phyloP scores from a whole-genome alignment of 2,113 vertebrate genomes.

The Dasyurus viverrinus region DNA sequence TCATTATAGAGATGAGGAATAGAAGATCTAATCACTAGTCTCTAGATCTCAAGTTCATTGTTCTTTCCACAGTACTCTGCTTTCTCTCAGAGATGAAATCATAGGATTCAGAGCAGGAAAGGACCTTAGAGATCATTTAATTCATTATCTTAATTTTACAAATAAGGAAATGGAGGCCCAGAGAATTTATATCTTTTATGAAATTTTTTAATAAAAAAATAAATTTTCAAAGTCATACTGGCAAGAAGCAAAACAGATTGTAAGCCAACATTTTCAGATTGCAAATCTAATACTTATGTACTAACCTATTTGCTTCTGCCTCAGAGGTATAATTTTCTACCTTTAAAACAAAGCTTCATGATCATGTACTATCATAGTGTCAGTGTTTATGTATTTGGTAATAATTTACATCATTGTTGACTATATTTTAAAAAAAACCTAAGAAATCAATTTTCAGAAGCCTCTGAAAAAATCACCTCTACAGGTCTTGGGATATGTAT shows the following conservation, averaged over 20 bases:
- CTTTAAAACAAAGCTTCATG: neutral
- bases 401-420: neutral
- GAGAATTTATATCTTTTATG: neutral
- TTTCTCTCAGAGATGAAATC: neutral
- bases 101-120: neutral
- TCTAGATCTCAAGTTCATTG: neutral
- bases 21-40: neutral
- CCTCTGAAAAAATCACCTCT: neutral
- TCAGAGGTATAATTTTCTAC: neutral
- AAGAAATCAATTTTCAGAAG: neutral
- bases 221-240: neutral
- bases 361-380: neutral
- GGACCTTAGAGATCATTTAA: neutral
- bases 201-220: neutral
- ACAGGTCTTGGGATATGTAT: neutral
- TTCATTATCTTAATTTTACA: neutral
- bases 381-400: neutral
- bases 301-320: neutral
- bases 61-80: neutral
- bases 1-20: neutral
- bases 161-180: neutral
- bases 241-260: neutral
- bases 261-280: neutral
- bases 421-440: neutral
- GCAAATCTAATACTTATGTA: neutral